Conservation (phyloP, 1,140 invertebrate genomes). For the Pseudomyrmex cubaensis region DNA sequence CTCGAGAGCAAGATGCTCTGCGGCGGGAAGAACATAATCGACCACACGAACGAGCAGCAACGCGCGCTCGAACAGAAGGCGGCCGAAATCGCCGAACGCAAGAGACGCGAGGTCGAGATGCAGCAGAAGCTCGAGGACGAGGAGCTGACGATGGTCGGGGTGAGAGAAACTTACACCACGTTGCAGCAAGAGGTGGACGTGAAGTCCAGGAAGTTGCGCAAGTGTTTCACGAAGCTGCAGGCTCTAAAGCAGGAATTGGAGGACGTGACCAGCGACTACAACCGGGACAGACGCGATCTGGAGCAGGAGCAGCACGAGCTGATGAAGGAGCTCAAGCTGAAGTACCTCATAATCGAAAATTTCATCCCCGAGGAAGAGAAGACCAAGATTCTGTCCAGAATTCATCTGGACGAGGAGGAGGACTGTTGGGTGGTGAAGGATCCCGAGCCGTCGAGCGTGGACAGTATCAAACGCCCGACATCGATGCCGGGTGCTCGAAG, state of each 20-base stretch:
- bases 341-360: conserved; percentile 97
- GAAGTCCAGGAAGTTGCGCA: conserved; percentile 94
- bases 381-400: conserved; percentile 91
- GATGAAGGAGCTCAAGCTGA: conserved; percentile 91
- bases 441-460: conserved; percentile 81
- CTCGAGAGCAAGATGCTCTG: conserved; percentile 98
- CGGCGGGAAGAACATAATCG: conserved; percentile 98
- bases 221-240: conserved; percentile 82
- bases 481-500: conserved; percentile 88
- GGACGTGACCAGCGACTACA: conserved; percentile 93
- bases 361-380: conserved; percentile 97
- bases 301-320: conserved; percentile 93
- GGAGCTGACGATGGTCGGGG: conserved; percentile 96
- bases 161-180: conserved; percentile 97
- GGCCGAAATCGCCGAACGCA: conserved; percentile 93
- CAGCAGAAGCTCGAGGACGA: conserved; percentile 93
- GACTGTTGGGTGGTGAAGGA: conserved; percentile 91
- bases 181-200: conserved; percentile 97
- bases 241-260: conserved; percentile 90
- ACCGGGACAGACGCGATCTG: conserved; percentile 91
- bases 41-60: conserved; percentile 98
- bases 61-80: conserved; percentile 96
- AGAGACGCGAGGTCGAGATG: conserved; percentile 93
- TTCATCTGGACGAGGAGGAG: conserved; percentile 94
- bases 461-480: conserved; percentile 86